phyloP scores from a whole-genome alignment of 2,888 invertebrate genomes.

The Noctuana brunneofusca region DNA sequence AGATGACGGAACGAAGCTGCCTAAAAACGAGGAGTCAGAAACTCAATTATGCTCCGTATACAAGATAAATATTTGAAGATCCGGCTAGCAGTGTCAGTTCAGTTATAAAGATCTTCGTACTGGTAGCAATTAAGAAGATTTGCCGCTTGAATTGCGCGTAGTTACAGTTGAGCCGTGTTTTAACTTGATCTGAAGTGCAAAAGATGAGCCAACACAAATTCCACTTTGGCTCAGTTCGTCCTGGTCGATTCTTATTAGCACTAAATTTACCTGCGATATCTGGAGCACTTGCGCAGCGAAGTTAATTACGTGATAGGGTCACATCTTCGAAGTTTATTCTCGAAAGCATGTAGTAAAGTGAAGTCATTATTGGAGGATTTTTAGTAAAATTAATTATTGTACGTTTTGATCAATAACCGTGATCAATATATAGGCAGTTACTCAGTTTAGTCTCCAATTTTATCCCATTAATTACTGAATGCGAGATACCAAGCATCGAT shows the following conservation, averaged over 20 bases:
- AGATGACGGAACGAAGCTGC: conserved; percentile 8
- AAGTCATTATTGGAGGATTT: neutral
- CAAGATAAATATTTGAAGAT: conserved; percentile 41
- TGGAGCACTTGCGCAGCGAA: conserved; percentile 21
- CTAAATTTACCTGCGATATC: conserved; percentile 36
- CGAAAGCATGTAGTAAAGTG: neutral
- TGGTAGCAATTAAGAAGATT: conserved; percentile 68
- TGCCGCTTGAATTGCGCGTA: conserved; percentile 53
- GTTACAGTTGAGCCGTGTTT: conserved; percentile 12
- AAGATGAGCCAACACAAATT: conserved; percentile 36
- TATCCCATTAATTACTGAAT: conserved; percentile 25
- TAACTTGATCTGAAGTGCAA: conserved; percentile 31
- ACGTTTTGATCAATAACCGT: neutral
- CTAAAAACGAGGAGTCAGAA: conserved; percentile 26
- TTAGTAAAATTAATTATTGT: neutral
- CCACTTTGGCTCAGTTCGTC: conserved; percentile 44
- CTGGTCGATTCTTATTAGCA: conserved; percentile 37
- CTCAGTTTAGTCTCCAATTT: conserved; percentile 11
- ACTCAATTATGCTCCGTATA: conserved; percentile 30
- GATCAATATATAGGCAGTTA: no score
- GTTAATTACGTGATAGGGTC: conserved; percentile 18
- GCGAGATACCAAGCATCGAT: conserved; percentile 8
- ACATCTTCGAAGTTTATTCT: conserved; percentile 15
- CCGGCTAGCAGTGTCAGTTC: conserved; percentile 39
- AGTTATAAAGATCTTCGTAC: conserved; percentile 52